Percentiles rank a stretch among this genome's conserved stretches.
phyloP scores from a whole-genome alignment of 2,888 invertebrate genomes.

The Ectemnius continuus region DNA sequence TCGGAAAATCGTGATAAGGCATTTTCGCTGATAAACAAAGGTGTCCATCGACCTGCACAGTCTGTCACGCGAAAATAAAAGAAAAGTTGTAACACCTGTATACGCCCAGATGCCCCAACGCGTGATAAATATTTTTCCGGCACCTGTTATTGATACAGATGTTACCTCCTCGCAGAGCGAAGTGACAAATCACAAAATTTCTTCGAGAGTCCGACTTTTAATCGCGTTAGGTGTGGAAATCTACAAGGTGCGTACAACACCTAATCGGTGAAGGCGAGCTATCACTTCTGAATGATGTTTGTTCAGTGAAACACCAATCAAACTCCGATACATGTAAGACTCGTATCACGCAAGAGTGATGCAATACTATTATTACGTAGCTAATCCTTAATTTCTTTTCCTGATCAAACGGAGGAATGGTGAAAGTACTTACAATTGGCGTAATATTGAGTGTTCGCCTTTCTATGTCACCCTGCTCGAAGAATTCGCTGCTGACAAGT shows the following conservation, averaged over 20 bases:
- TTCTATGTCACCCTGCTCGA: conserved; percentile 95
- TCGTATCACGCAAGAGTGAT: no score
- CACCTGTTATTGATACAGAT: conserved; percentile 7
- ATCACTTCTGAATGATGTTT: no score
- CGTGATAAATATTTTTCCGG: not conserved
- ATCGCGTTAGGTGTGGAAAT: no score
- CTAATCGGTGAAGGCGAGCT: no score
- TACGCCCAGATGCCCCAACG: not conserved
- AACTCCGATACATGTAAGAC: no score
- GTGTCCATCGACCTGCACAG: not conserved
- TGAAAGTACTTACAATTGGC: conserved; percentile 86
- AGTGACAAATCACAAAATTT: no score
- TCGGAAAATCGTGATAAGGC: not conserved
- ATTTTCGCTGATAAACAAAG: not conserved
- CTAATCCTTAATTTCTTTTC: not conserved
- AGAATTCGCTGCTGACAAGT: conserved; percentile 94
- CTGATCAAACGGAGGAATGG: conserved; percentile 6
- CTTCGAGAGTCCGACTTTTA: no score
- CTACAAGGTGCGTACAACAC: no score
- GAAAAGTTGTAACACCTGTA: no score
- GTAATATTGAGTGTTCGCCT: conserved; percentile 92
- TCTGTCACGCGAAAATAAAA: no score
- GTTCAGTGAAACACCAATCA: no score
- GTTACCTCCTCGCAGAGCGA: not conserved
- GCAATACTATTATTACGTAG: not conserved